Conservation (phyloP, 2,113 vertebrate genomes). For the Aythya baeri region DNA sequence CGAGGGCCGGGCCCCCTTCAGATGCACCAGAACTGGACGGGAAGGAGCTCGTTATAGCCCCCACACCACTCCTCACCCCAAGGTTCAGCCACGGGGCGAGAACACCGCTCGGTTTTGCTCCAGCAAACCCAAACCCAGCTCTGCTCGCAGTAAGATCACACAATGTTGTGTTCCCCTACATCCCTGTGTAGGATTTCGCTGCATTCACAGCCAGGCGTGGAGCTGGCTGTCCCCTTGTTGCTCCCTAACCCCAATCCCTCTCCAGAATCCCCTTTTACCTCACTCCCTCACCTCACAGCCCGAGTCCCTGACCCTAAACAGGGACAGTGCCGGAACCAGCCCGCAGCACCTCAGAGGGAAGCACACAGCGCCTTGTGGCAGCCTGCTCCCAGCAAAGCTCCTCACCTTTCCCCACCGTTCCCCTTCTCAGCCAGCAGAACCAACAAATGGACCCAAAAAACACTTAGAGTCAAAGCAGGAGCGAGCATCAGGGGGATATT, state of each 20-base stretch:
- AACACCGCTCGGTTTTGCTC: neutral
- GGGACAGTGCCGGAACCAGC: fast-evolving
- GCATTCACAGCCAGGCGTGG: neutral
- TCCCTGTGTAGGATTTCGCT: no score
- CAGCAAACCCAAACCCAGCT: neutral
- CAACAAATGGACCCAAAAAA: fast-evolving
- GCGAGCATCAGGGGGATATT: fast-evolving
- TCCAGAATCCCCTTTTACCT: neutral
- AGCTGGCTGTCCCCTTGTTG: neutral
- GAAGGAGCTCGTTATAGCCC: neutral
- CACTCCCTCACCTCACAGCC: neutral
- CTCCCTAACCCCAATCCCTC: neutral
- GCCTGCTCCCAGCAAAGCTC: neutral
- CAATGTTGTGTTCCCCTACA: neutral
- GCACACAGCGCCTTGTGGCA: fast-evolving
- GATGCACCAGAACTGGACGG: neutral
- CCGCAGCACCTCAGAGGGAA: fast-evolving
- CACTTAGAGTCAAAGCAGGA: neutral
- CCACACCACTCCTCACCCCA: neutral
- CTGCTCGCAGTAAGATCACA: neutral
- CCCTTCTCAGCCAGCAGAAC: neutral
- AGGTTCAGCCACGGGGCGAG: neutral
- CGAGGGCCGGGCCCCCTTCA: neutral
- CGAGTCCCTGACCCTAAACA: neutral
- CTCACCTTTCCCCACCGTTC: neutral